Evolutionary conservation across 2,797 vertebrate genomes (phyloP).

Genomic region (Gambelia wislizenii): DNA sequence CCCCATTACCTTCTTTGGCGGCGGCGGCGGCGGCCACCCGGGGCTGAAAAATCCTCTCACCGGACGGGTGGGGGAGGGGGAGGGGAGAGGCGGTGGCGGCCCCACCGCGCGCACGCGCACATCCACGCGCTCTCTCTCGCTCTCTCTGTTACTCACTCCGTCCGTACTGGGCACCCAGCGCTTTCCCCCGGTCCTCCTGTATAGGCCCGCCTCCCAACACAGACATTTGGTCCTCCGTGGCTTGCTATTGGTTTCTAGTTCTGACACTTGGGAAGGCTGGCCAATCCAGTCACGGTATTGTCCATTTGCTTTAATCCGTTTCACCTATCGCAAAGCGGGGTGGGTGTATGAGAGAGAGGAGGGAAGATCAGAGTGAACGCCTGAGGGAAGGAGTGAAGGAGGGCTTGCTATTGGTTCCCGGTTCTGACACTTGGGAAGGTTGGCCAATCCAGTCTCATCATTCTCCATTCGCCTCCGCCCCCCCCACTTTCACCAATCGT

Average conservation of each 20-base stretch:
- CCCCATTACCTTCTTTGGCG: constrained; percentile 27
- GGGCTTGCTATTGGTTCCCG: constrained; percentile 61
- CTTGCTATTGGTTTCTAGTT: constrained; percentile 61
- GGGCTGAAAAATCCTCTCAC: constrained; percentile 29
- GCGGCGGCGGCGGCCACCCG: constrained; percentile 38
- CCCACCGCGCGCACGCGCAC: constrained; percentile 24
- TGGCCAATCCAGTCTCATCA: constrained; percentile 33
- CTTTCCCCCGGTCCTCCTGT: constrained; percentile 34
- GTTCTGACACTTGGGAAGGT: fast-evolving
- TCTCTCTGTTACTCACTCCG: not conserved
- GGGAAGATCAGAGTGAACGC: not conserved
- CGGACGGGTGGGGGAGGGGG: constrained; percentile 28
- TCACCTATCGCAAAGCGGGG: not conserved
- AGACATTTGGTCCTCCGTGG: not conserved
- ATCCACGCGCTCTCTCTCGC: not conserved
- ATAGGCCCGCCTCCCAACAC: constrained; percentile 2
- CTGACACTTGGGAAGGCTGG: fast-evolving
- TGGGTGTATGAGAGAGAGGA: not conserved
- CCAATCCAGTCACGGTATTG: constrained; percentile 20
- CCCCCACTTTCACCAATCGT: not conserved
- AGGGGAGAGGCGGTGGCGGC: constrained; percentile 62
- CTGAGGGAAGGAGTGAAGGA: not conserved
- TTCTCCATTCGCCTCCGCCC: fast-evolving
- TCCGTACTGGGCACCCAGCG: not conserved
- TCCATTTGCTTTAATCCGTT: fast-evolving